A percentile compares a stretch with the other conserved stretches of the same genome.
phyloP scores from a whole-genome alignment of 2,113 vertebrate species.

The Rousettus leschenaultii region DNA sequence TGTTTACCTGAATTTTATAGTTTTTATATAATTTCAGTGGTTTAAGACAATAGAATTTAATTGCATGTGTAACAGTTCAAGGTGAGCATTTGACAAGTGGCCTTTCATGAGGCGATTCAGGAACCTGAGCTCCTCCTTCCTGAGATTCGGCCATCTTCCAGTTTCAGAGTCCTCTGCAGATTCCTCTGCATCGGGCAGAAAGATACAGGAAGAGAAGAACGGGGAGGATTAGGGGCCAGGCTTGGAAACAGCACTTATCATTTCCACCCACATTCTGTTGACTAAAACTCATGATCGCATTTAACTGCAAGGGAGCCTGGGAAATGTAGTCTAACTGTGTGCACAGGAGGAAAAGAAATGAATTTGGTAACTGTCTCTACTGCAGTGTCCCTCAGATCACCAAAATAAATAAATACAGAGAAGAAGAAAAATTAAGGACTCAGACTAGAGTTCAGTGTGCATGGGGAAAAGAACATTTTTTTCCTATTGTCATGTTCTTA shows the following conservation, averaged over 20 bases:
- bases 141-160: neutral
- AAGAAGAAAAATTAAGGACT: neutral
- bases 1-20: neutral
- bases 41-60: neutral
- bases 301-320: neutral
- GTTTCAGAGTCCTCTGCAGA: neutral
- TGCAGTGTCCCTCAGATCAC: neutral
- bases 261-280: neutral
- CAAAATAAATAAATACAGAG: neutral
- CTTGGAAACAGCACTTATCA: neutral
- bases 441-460: neutral
- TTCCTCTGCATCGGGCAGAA: neutral
- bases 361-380: neutral
- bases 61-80: neutral
- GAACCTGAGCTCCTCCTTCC: neutral
- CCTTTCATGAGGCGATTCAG: neutral
- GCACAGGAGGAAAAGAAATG: neutral
- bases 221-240: neutral
- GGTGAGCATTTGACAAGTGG: neutral
- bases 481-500: neutral
- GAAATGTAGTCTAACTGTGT: neutral
- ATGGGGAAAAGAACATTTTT: neutral
- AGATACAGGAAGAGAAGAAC: neutral
- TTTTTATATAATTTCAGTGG: neutral
- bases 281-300: neutral